Evolutionary conservation across 2,888 invertebrate species (phyloP).

Genomic region (Pilophorus perplexus): DNA sequence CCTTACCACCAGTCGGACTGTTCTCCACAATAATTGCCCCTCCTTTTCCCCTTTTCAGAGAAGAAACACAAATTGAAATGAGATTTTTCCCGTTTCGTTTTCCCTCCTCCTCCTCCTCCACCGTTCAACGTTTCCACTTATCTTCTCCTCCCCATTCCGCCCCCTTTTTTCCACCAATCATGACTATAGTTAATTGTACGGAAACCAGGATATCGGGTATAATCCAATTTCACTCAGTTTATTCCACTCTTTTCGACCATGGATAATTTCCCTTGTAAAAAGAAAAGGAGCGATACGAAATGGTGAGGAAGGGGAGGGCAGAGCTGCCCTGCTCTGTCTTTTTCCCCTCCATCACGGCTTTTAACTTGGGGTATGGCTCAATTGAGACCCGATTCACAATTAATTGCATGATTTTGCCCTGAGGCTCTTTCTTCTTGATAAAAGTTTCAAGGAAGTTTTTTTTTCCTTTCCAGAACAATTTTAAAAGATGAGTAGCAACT

Average conservation of each 20-base stretch:
- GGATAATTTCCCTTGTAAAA: slow-evolving; percentile 44
- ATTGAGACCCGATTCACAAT: slow-evolving; percentile 36
- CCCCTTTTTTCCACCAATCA: slow-evolving; percentile 43
- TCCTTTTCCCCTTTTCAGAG: slow-evolving; percentile 23
- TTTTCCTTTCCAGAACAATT: not conserved
- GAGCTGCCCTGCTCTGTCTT: too few relatives aligned
- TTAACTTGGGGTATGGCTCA: slow-evolving; percentile 35
- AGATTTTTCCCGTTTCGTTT: slow-evolving; percentile 41
- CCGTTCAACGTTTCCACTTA: slow-evolving; percentile 25
- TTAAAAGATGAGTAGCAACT: not conserved
- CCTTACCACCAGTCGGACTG: slow-evolving; percentile 18
- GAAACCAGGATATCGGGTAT: slow-evolving; percentile 46
- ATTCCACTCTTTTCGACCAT: slow-evolving; percentile 41
- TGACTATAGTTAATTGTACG: slow-evolving; percentile 46
- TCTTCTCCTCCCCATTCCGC: not conserved
- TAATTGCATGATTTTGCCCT: slow-evolving; percentile 35
- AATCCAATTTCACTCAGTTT: slow-evolving; percentile 45
- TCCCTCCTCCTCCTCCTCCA: slow-evolving; percentile 9
- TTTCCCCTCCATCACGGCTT: slow-evolving; percentile 3
- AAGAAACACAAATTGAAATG: slow-evolving; percentile 47
- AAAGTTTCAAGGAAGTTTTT: slow-evolving; percentile 20
- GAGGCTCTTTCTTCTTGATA: slow-evolving; percentile 16
- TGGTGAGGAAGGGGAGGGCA: not conserved
- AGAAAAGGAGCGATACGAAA: slow-evolving; percentile 27
- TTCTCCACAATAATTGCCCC: slow-evolving; percentile 42